Base-by-base conservation (phyloP, 2,113 vertebrate species). In the Pelusios castaneus region DNA sequence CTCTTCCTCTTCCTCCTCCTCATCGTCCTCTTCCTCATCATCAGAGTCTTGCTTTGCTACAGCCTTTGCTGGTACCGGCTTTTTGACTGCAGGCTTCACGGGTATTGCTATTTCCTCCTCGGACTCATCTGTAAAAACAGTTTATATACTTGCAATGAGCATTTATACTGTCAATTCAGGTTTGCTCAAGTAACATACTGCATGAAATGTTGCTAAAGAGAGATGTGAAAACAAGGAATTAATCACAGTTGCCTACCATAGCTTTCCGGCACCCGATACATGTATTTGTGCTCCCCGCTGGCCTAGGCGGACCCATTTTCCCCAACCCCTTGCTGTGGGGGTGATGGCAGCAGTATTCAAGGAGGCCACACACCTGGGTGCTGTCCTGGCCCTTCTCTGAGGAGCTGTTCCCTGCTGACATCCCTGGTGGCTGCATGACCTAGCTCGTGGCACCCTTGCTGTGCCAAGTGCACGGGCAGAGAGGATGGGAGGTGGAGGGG, bases 31-130 rank as follows among this genome's bases (percentile, higher is more conserved):
- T 0, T 98, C 98, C 0, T 99, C 98, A 0, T 98, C 98, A 2
- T 98, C 98, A 0, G 98, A 98, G 24, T 98, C 98, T 21, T 98
- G 97, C 3, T 98, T 96, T 80, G 94, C 93, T 54, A 58, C 85
- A 75, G 84, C 70, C n/a, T 85, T 90, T 17, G 80, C 38, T 9
- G 77, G 77, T 2, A 73, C 86, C 49, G 96, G 84, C 4, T 96
- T 97, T 91, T 97, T 97, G 92, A 94, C 92, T 91, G 93, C 91
- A 47, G 96, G 94, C 41, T 96, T 96, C 83, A 97, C 78, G 78
- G 95, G 96, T 84, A 96, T 82, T 49, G 82, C 52, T 1, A 89
- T 93, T 1, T 97, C 97, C 47, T 97, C 90, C 34, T 95, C 95
- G 49, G 92, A 91, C 6, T 98, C 98, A 87, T 98, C 98, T 27